Conservation (phyloP, 2,797 vertebrate genomes). For the Nasua narica region DNA sequence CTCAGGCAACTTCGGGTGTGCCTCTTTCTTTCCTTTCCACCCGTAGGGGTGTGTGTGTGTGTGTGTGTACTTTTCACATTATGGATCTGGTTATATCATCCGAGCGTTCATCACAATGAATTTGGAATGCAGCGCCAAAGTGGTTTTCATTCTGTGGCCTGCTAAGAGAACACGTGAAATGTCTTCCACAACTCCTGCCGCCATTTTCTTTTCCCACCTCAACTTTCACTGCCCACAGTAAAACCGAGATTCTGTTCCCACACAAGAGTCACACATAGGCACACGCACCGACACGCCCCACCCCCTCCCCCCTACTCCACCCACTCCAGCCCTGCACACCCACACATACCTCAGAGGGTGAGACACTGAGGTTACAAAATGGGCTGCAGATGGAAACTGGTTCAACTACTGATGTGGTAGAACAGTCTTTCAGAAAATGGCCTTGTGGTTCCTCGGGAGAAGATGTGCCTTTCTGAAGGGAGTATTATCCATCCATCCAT, state of each 20-base stretch:
- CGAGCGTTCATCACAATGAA: conserved; percentile 2
- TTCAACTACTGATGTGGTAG: not conserved
- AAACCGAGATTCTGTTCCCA: conserved; percentile 23
- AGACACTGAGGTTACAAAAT: conserved; percentile 25
- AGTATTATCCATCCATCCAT: not conserved
- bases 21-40: conserved; percentile 18
- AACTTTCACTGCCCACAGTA: conserved; percentile 20
- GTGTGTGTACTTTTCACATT: not conserved
- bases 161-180: conserved; percentile 26
- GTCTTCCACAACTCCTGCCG: not conserved
- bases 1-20: conserved; percentile 1
- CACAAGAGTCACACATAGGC: not conserved
- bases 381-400: not conserved
- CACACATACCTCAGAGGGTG: not conserved
- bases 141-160: conserved; percentile 27
- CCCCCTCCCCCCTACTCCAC: too few relatives aligned
- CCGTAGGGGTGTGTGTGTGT: not conserved
- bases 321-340: not conserved
- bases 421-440: not conserved
- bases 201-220: conserved; percentile 4
- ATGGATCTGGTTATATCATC: not conserved
- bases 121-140: not conserved
- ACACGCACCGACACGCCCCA: not conserved
- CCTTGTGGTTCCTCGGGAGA: not conserved
- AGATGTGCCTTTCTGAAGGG: not conserved